These are phyloP conservation scores for Poeciliopsis turrubarensis DNA, from an alignment of 2,113 vertebrate species.

Conservation along the genomic window DNA sequence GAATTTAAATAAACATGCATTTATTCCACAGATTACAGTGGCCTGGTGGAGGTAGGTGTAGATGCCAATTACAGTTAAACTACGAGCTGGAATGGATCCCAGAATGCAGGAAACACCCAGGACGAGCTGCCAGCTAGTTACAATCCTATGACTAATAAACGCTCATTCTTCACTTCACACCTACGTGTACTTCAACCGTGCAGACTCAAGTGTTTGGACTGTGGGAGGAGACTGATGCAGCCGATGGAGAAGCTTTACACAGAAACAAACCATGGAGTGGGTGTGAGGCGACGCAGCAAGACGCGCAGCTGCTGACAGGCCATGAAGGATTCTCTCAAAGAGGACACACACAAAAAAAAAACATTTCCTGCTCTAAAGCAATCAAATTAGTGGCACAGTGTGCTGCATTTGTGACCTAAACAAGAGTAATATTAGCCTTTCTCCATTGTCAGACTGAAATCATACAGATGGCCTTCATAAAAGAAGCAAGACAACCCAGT, in stretches of 20 bases:
- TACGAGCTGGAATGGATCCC: constrained; percentile 54
- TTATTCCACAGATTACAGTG: constrained; percentile 39
- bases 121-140: constrained; percentile 46
- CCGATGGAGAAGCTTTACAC: constrained; percentile 27
- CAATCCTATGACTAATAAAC: constrained; percentile 52
- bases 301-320: constrained; percentile 2
- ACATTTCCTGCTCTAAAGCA: not conserved
- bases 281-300: constrained; percentile 19
- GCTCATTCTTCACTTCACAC: constrained; percentile 50
- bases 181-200: constrained; percentile 29
- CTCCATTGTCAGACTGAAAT: not conserved
- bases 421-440: not conserved
- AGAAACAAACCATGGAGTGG: not conserved
- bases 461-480: not conserved
- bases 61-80: constrained; percentile 46
- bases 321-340: not conserved
- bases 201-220: constrained; percentile 42
- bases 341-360: constrained; percentile 3
- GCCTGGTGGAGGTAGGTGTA: constrained; percentile 20
- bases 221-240: constrained; percentile 35
- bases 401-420: not conserved
- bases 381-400: not conserved
- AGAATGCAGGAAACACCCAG: constrained; percentile 63
- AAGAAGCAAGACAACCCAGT: not conserved
- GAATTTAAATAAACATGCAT: constrained; percentile 16